Base-by-base conservation (phyloP, 2,797 vertebrate species). In the Kryptolebias ocellatus region DNA sequence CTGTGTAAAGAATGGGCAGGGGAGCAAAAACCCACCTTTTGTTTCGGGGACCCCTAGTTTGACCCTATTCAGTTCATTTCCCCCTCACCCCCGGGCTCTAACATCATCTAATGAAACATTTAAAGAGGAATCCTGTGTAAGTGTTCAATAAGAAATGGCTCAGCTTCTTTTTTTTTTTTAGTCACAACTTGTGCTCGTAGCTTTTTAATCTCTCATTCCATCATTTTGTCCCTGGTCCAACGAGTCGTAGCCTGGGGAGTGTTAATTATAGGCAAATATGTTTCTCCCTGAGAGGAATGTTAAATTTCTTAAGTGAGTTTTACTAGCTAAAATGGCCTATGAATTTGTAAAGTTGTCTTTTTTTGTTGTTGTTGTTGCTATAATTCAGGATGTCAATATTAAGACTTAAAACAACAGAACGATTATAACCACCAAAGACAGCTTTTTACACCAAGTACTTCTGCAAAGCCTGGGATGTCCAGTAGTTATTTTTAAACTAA, bases 11-110 rank as follows among this genome's bases (percentile, higher is more conserved):
- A 47, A 63, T 66, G 39, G 61, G 59, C 29, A 5, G 37, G 72
- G 78, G 76, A 4, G 6, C n/a, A 59, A 74, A 65, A 54, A 1
- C 31, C 18, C 58, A 64, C 70, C 42, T 78, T 83, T 85, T 81
- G 59, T 87, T 80, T 66, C 11, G 0, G 46, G 17, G 57, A 62
- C 31, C 31, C 53, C 7, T 15, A 55, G 46, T 10, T 55, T 53
- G 44, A 60, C 64, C 29, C 27, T 20, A n/a, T 44, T 54, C 14
- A 51, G 9, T 70, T 60, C 57, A 24, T 20, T 47, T 28, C 17
- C 34, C 44, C 45, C 58, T 17, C 47, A 47, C 20, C 20, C 20
- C 20, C 20, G 37, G 1, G 56, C 70, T 57, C 62, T 64, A 53
- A 54, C 67, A 68, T 60, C 46, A 12, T 10, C 47, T 74, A 58